Conservation (phyloP, 2,113 vertebrate species). For the Solea senegalensis region DNA sequence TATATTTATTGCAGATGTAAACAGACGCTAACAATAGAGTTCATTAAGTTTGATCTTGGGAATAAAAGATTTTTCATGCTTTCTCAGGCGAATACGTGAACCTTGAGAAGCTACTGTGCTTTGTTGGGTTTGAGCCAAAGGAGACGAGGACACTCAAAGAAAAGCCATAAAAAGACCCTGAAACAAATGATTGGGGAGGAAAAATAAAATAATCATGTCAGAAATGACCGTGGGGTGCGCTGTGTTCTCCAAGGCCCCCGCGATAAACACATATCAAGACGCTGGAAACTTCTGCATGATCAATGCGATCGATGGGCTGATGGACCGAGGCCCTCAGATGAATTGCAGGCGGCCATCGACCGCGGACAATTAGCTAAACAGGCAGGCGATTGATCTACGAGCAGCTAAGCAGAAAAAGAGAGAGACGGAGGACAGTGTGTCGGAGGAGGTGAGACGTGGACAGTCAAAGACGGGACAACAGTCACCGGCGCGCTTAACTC, state of each 20-base stretch:
- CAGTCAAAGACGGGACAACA: slow-evolving; percentile 23
- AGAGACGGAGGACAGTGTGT: not conserved
- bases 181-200: no score
- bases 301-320: slow-evolving; percentile 68
- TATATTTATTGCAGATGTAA: no score
- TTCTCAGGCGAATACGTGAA: no score
- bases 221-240: not conserved
- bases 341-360: slow-evolving; percentile 58
- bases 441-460: not conserved
- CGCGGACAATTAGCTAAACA: slow-evolving; percentile 74
- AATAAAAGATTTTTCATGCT: no score
- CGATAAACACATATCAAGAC: slow-evolving; percentile 60
- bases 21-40: no score
- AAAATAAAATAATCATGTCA: no score
- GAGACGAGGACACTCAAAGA: no score
- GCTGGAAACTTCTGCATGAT: slow-evolving; percentile 21
- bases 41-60: no score
- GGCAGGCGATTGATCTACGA: slow-evolving; percentile 56
- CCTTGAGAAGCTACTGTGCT: not conserved
- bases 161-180: no score
- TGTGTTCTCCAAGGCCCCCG: slow-evolving; percentile 15
- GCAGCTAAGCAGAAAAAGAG: slow-evolving; percentile 3
- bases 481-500: slow-evolving; percentile 31
- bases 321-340: slow-evolving; percentile 48
- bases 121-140: not conserved